Evolutionary conservation across 2,113 vertebrate genomes (phyloP).

Genomic region (Phrynosoma blainvillii): DNA sequence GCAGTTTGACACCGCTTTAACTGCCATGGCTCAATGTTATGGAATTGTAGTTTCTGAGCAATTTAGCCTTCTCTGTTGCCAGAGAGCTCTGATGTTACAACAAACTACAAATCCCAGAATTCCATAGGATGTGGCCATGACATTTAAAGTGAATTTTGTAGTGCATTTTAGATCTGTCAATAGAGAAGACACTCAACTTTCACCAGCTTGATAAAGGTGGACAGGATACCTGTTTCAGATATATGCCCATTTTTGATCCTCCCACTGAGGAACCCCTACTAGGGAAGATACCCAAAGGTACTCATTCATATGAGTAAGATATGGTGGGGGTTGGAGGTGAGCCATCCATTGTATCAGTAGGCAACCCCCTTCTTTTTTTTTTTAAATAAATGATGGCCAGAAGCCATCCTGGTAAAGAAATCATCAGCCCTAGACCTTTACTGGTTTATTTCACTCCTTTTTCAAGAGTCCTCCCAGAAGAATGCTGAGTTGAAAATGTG

Average conservation of each 20-base stretch:
- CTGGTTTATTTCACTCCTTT: constrained; percentile 58
- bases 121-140: too few species aligned
- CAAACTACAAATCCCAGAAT: too few species aligned
- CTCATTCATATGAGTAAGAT: constrained; percentile 69
- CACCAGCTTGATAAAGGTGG: neutral
- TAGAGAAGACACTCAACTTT: too few species aligned
- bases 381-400: constrained; percentile 57
- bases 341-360: constrained; percentile 54
- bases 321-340: constrained; percentile 29
- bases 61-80: too few species aligned
- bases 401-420: constrained; percentile 66
- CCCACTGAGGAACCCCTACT: neutral
- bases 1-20: too few species aligned
- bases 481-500: constrained; percentile 61
- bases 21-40: too few species aligned
- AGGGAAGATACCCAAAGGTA: constrained; percentile 72
- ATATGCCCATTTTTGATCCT: neutral
- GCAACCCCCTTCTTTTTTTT: constrained; percentile 47
- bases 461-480: constrained; percentile 63
- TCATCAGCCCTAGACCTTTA: constrained; percentile 39
- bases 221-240: too few species aligned
- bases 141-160: too few species aligned
- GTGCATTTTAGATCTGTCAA: too few species aligned
- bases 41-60: too few species aligned
- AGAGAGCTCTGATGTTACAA: too few species aligned